Conservation (phyloP, 2,797 vertebrate species). For the Aphelocoma californica region DNA sequence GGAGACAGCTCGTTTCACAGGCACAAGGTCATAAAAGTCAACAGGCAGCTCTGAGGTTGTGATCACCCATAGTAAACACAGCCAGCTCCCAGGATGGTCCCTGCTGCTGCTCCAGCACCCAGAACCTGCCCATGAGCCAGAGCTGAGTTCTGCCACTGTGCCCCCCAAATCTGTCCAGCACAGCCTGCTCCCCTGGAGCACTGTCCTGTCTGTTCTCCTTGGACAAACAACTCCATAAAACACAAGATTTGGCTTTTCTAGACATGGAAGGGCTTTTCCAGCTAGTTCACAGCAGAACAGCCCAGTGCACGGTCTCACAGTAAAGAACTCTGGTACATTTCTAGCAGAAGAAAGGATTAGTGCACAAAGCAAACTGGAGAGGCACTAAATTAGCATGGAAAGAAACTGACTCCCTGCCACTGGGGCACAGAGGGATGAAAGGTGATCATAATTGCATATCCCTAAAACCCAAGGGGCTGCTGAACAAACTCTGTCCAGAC, state of each 20-base stretch:
- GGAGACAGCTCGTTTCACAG: constrained; percentile 20
- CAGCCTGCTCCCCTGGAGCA: neutral
- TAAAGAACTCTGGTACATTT: fast-evolving
- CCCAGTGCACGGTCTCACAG: neutral
- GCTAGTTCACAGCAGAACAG: neutral
- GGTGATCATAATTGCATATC: neutral
- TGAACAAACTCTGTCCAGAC: neutral
- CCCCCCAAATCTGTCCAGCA: neutral
- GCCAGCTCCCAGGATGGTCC: neutral
- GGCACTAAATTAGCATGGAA: neutral
- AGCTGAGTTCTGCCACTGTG: neutral
- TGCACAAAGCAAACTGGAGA: neutral
- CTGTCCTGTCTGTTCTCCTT: neutral
- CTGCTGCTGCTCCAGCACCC: neutral
- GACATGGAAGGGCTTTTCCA: neutral
- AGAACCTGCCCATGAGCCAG: neutral
- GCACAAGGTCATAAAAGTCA: constrained; percentile 48
- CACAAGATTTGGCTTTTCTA: neutral
- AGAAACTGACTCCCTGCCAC: neutral
- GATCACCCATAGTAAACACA: constrained; percentile 32
- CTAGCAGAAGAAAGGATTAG: neutral
- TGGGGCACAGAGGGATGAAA: neutral
- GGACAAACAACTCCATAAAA: neutral
- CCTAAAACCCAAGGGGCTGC: neutral
- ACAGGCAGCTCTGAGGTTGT: constrained; percentile 4